Conservation (phyloP, 2,113 vertebrate species). For the Fregata magnificens region DNA sequence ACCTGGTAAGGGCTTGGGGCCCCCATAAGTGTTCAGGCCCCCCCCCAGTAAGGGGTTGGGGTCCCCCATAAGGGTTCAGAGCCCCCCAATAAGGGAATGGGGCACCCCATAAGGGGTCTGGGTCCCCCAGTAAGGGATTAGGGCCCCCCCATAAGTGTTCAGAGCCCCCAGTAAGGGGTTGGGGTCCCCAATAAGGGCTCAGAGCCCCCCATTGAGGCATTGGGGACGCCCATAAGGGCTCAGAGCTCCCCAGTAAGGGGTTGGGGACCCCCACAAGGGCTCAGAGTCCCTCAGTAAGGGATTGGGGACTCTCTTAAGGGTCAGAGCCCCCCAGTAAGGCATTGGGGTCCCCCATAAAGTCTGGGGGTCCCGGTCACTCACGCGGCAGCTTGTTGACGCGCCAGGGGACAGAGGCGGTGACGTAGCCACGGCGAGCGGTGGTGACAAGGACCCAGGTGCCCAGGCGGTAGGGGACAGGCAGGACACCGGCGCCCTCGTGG, state of each 20-base stretch:
- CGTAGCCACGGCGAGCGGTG: slow-evolving; percentile 78
- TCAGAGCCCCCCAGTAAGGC: neutral
- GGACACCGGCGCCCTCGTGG: slow-evolving; percentile 77
- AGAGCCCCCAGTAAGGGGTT: neutral
- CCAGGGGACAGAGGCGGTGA: slow-evolving; percentile 95
- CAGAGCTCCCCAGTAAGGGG: too few relatives aligned
- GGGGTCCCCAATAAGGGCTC: fast-evolving
- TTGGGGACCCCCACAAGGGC: too few relatives aligned
- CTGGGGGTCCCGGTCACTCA: slow-evolving; percentile 67
- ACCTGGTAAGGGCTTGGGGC: neutral
- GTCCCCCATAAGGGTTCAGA: too few relatives aligned
- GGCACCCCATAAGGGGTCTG: neutral
- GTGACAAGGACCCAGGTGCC: slow-evolving; percentile 76
- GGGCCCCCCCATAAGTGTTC: neutral
- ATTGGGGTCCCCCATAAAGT: fast-evolving
- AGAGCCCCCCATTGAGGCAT: neutral
- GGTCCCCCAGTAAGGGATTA: neutral
- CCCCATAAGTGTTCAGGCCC: too few relatives aligned
- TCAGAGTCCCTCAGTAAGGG: neutral
- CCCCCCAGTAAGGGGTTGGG: neutral
- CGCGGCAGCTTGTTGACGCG: slow-evolving; percentile 88
- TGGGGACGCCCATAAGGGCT: fast-evolving
- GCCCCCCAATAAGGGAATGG: neutral
- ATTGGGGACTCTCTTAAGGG: fast-evolving
- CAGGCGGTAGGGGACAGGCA: slow-evolving; percentile 85